phyloP scores from a whole-genome alignment of 2,797 vertebrate genomes.

The Vultur gryphus region DNA sequence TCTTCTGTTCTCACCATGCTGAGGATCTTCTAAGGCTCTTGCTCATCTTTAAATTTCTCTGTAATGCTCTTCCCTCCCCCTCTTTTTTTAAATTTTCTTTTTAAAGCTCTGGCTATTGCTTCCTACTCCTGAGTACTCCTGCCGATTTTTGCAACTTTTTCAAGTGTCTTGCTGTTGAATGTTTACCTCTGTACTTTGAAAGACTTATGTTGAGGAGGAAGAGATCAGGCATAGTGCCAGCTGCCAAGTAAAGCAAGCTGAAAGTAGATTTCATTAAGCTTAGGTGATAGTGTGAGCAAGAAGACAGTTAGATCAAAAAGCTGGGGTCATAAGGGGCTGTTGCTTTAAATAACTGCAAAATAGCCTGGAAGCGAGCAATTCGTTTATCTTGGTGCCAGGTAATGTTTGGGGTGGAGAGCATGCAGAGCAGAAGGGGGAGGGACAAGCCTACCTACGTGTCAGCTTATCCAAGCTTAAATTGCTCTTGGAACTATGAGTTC shows the following conservation, averaged over 20 bases:
- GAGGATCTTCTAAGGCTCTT: background rate
- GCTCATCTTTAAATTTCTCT: background rate
- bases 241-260: background rate
- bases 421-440: background rate
- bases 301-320: background rate
- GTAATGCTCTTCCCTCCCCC: background rate
- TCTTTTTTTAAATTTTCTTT: background rate
- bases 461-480: background rate
- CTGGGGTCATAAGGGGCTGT: background rate
- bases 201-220: background rate
- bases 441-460: background rate
- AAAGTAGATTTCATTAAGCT: background rate
- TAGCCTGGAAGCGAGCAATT: background rate
- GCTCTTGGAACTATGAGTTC: background rate
- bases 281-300: background rate
- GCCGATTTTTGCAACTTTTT: background rate
- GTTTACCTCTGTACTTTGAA: background rate
- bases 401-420: background rate
- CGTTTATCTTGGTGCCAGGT: background rate
- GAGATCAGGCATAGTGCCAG: background rate
- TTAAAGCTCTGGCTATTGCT: background rate
- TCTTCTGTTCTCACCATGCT: background rate
- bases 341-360: background rate
- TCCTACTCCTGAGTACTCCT: background rate
- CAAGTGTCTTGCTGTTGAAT: background rate